Evolutionary conservation across 2,888 invertebrate species (phyloP), one percentile per base, ranked within the genome.

Genomic region (Sialis fuliginosa): DNA sequence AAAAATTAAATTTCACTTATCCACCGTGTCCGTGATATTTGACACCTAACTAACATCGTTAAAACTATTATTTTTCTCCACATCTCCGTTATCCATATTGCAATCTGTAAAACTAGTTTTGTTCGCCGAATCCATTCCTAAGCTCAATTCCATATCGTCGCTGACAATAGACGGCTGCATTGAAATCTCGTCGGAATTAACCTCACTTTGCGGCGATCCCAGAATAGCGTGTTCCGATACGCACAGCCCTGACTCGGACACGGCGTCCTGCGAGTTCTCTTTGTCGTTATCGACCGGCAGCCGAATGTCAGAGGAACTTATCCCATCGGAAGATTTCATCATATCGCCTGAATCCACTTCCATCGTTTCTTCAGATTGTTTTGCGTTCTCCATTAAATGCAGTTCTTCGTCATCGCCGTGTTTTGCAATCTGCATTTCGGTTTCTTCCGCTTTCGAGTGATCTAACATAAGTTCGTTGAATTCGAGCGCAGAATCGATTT

Each of bases 141-240:
- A 22, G 22, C 22, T 22, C 22, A 22, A 22, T 22, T 22, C 22
- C 22, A 22, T 22, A 22, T 42, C 42, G n/a, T 56, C 54, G 4
- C 58, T 54, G 9, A 64, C 59, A 44, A 66, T 65, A 44, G 57
- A 58, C 5, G 64, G 62, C 50, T 65, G 65, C 30, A 66, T 54
- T 8, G 65, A 64, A 42, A 65, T 65, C 52, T 66, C 65, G 42
- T 57, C 60, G 0, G 64, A 64, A 51, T 60, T 60, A 39, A 55
- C 52, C 33, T 59, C 54, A 37, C 48, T 51, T 35, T 51, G 54
- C n/a, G 57, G 55, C 6, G 56, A 53, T 45, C 55, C 57, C n/a
- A 58, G 52, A 13, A 47, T 42, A 42, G 42, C 42, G 42, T 42
- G 42, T 32, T 45, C 45, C 9, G 22, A 10, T 30, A 22, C 42